phyloP scores from a whole-genome alignment of 2,797 vertebrate species.

The Chiloscyllium punctatum region DNA sequence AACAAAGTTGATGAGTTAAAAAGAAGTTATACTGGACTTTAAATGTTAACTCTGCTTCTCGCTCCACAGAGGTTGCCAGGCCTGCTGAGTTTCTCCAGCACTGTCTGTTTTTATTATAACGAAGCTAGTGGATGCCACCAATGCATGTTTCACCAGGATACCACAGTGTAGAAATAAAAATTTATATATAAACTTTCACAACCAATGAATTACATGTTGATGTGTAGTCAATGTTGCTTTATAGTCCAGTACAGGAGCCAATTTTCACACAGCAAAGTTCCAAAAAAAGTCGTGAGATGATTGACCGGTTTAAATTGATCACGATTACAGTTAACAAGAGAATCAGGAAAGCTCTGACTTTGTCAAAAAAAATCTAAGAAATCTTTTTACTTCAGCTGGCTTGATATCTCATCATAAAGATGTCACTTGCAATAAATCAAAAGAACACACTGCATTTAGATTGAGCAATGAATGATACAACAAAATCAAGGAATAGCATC shows the following conservation, averaged over 20 bases:
- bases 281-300: background rate
- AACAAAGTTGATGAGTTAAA: no score
- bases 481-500: background rate
- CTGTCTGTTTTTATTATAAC: no score
- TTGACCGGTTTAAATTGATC: background rate
- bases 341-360: background rate
- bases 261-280: background rate
- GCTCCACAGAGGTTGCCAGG: no score
- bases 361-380: background rate
- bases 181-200: background rate
- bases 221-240: background rate
- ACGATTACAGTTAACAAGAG: background rate
- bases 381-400: conserved; percentile 5
- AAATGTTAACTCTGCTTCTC: no score
- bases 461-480: background rate
- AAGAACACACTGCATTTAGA: background rate
- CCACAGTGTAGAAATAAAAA: background rate
- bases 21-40: no score
- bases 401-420: background rate
- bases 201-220: conserved; percentile 1
- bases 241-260: background rate
- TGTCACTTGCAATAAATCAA: background rate
- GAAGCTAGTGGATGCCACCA: background rate
- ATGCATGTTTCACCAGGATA: background rate
- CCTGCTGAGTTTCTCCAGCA: no score